Base-by-base conservation (phyloP, 2,888 invertebrate species). In the Oscheius sp. region DNA sequence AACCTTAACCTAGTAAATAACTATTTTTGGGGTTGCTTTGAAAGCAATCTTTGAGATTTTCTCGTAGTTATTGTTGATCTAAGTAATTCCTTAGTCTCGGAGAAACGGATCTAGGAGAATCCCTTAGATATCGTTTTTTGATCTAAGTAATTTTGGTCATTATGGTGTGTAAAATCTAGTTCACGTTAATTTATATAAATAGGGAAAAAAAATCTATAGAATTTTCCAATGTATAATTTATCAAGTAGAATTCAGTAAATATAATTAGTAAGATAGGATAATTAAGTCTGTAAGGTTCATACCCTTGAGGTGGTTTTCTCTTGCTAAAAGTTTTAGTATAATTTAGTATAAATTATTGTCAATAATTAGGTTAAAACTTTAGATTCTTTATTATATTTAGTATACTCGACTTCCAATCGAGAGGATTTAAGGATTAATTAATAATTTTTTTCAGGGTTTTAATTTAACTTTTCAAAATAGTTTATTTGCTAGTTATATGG, bases 261-360 rank as follows among this genome's bases (percentile, higher is more conserved):
- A n/a, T 44, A 14, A 44, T 67, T 71, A 71, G 68, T 77, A 76
- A 75, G 72, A 75, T 80, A 78, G 77, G 75, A 78, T 80, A 80
- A 73, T 32, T 63, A 65, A 77, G 75, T 77, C 74, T 73, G 59
- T 72, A 71, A 73, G 77, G 74, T 77, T 77, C 77, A 77, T 77
- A 77, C 72, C 74, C 73, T 74, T 71, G 66, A 77, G 74, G 75
- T 75, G 71, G 63, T 77, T 76, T 74, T 69, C 71, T 73, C 70
- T 76, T 77, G 68, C 73, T 72, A 77, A 77, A 77, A 80, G 68
- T 73, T 77, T 77, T 80, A 78, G 69, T 80, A 77, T 80, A 78
- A 72, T 63, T 28, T 50, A 80, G 77, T 76, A 80, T 80, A 73
- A 57, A 71, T 74, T 70, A 72, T 80, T 80, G 75, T 75, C 75